These are phyloP conservation scores for Mastacembelus armatus DNA, from an alignment of 2,797 vertebrate species.

Conservation along the genomic window DNA sequence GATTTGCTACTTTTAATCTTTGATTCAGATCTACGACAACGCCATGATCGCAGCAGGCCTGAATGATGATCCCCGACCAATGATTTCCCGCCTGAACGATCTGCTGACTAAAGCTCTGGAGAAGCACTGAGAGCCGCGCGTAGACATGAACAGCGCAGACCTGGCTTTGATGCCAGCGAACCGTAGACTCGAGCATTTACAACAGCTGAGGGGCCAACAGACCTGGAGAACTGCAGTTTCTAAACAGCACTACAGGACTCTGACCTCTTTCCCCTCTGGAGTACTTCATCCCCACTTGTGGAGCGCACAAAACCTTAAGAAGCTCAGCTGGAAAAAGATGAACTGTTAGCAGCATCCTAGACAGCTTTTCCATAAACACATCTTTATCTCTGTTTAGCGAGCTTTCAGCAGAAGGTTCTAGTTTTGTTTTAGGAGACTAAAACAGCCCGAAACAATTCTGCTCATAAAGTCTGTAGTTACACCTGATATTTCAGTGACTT, in stretches of 20 bases:
- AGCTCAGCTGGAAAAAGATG: constrained; percentile 5
- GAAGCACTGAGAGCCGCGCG: constrained; percentile 82
- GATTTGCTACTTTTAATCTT: background rate
- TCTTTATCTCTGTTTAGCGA: constrained; percentile 3
- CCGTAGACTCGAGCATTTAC: constrained; percentile 12
- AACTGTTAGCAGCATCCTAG: constrained; percentile 3
- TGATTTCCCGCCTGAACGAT: constrained; percentile 91
- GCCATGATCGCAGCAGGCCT: constrained; percentile 96
- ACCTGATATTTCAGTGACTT: background rate
- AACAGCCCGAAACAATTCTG: too few relatives aligned
- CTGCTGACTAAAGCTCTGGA: constrained; percentile 91
- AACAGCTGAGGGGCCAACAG: background rate
- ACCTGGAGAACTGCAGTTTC: constrained; percentile 1
- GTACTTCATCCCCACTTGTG: background rate
- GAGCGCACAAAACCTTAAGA: constrained; percentile 6
- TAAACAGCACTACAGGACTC: background rate
- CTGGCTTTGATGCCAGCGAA: background rate
- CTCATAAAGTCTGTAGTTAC: background rate
- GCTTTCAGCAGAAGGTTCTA: background rate
- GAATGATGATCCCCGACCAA: constrained; percentile 92
- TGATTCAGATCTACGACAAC: constrained; percentile 92
- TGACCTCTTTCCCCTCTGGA: constrained; percentile 3
- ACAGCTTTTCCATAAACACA: background rate
- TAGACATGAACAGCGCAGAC: constrained; percentile 20
- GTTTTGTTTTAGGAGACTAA: background rate